Evolutionary conservation across 1,140 invertebrate genomes (phyloP), one percentile per base, ranked within the genome.

Genomic region (Lasioglossum albipes): DNA sequence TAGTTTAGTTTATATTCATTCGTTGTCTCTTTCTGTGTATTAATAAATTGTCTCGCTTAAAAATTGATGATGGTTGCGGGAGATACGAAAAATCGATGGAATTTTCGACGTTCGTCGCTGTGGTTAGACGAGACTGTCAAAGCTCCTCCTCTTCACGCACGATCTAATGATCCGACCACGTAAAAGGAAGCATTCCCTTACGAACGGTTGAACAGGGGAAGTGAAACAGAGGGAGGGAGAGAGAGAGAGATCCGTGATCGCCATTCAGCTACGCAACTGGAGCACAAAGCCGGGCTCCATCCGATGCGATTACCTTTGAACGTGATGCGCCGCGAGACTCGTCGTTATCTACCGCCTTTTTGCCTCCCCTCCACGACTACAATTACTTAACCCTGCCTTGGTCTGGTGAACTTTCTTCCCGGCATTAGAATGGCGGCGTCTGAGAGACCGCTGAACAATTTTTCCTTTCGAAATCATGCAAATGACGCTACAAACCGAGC

Each of bases 251-350:
- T 49, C 27, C 41, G 36, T 45, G 76, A 57, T 79, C 36, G 54
- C 36, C 49, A 73, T 73, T 79, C 69, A 66, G 18, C 76, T 54
- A 73, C 36, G 59, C 61, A 78, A 78, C 31, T 79, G 76, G 69
- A 79, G 76, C 61, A 79, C 59, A 79, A 73, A 73, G 22, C 36
- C 31, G 45, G 18, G n/a, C 54, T 54, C 67, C 27, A 52, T 41
- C 75, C 57, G 68, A 62, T 41, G 68, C 45, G 75, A 78, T 70
- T 71, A 71, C 20, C 49, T 66, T 57, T 54, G 69, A 73, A 42
- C 61, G 9, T 45, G 61, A 64, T 36, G 41, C 22, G 42, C 41
- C 54, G 36, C 12, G 31, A 69, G 66, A 69, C 13, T 76, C 18
- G 10, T 57, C 18, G 49, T 42, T 75, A 20, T 57, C 36, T 20